Conservation (phyloP, 2,888 invertebrate genomes). For the Cyclophora albipunctata region DNA sequence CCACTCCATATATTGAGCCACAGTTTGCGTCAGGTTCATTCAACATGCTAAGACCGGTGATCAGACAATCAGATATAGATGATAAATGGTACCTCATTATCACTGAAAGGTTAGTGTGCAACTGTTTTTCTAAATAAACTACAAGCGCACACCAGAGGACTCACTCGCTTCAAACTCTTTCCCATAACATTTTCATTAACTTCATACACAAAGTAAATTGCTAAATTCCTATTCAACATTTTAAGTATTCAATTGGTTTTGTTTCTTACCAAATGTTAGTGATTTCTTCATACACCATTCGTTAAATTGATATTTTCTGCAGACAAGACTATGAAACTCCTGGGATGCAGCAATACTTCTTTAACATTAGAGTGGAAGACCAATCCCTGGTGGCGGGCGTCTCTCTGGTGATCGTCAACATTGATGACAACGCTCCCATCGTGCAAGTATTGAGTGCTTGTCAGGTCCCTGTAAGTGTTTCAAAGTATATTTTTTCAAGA, state of each 20-base stretch:
- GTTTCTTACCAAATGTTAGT: too few species aligned
- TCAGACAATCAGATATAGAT: slow-evolving; percentile 25
- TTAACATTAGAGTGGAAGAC: slow-evolving; percentile 39
- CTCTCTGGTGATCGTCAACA: slow-evolving; percentile 59
- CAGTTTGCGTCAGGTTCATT: slow-evolving; percentile 34
- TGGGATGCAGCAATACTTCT: slow-evolving; percentile 56
- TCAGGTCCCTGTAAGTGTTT: slow-evolving; percentile 49
- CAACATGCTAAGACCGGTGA: slow-evolving; percentile 36
- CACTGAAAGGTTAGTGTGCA: slow-evolving; percentile 41
- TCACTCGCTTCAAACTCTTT: too few species aligned
- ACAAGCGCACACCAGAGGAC: too few species aligned
- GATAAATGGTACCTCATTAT: slow-evolving; percentile 50
- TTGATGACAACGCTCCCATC: slow-evolving; percentile 72
- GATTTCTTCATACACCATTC: too few species aligned
- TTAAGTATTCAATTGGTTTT: too few species aligned
- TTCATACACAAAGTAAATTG: too few species aligned
- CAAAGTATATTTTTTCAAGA: background rate
- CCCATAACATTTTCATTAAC: too few species aligned
- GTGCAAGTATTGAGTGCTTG: slow-evolving; percentile 60
- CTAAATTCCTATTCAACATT: too few species aligned
- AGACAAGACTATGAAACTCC: slow-evolving; percentile 74
- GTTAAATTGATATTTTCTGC: background rate
- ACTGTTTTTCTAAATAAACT: too few species aligned
- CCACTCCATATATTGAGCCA: slow-evolving; percentile 30
- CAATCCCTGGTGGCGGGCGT: slow-evolving; percentile 40